A percentile compares a stretch with the other conserved stretches of the same genome.
Conservation (phyloP, 2,797 vertebrate genomes). For the Borostomias antarcticus region DNA sequence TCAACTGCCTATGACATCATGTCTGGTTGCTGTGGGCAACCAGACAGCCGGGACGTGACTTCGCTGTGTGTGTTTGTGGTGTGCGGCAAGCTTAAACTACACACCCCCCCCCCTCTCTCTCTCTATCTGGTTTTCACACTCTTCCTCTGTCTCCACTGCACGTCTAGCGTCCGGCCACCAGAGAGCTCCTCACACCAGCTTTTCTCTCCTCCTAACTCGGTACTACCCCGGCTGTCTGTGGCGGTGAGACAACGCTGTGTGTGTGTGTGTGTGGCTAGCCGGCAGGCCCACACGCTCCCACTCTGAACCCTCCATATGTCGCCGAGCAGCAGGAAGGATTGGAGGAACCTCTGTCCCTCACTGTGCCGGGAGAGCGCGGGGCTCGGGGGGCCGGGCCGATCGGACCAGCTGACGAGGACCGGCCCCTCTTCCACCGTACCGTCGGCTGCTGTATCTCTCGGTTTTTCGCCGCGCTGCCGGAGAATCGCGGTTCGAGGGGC, state of each 20-base stretch:
- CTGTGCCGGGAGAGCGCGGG: no score
- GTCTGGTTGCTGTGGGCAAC: slow-evolving; percentile 90
- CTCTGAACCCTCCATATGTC: slow-evolving; percentile 72
- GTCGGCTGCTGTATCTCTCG: slow-evolving; percentile 27
- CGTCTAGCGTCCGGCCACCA: slow-evolving; percentile 57
- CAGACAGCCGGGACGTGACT: slow-evolving; percentile 89
- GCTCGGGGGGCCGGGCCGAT: no score
- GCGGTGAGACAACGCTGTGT: no score
- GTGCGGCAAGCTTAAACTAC: slow-evolving; percentile 72
- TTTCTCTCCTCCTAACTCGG: slow-evolving; percentile 41
- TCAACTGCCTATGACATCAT: slow-evolving; percentile 93
- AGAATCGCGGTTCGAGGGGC: no score
- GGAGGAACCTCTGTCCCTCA: slow-evolving; percentile 63
- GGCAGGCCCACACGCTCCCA: slow-evolving; percentile 64
- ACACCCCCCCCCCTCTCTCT: slow-evolving; percentile 54
- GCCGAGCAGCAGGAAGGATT: slow-evolving; percentile 71
- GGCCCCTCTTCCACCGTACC: no score
- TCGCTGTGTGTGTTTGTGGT: slow-evolving; percentile 68
- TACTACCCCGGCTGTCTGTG: slow-evolving; percentile 8
- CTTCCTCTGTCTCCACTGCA: slow-evolving; percentile 52
- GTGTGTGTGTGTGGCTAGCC: slow-evolving; percentile 46
- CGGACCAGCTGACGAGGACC: no score
- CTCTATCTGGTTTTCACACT: slow-evolving; percentile 40
- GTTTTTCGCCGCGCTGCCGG: no score
- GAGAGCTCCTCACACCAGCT: slow-evolving; percentile 70